Base-by-base conservation (phyloP, 2,797 vertebrate species). In the Borostomias antarcticus region DNA sequence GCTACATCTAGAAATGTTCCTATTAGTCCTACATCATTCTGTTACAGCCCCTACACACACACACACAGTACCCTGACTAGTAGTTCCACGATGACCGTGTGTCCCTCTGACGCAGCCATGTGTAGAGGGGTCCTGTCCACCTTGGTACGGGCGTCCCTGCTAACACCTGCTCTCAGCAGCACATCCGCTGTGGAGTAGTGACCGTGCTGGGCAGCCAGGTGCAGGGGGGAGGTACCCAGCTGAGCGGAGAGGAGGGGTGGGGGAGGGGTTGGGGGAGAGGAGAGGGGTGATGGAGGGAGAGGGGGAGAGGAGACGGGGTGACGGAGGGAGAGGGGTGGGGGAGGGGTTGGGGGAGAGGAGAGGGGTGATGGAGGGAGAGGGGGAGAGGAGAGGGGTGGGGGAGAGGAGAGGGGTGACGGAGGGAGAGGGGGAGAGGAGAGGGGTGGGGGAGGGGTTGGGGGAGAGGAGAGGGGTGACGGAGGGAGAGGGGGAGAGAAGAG, bases 111-210 rank as follows among this genome's bases (percentile, higher is more conserved):
- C 0, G 96, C 95, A 0, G 96, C 96, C 95, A 98, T 94, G 74
- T 98, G 96, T 65, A 98, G 84, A 0, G 96, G 96, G 0, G 96
- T 98, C 65, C 96, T 81, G 92, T 98, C 96, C 70, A 98, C 96
- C 66, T 98, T 97, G 51, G 96, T 98, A 0, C 96, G 93, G 7
- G 96, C 96, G 5, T 98, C 96, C 63, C 95, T 87, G 90, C 96
- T 97, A 52, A 98, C 94, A 0, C 96, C 96, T 0, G 95, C 95
- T 6, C 95, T 87, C 3, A 98, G 92, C 62, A 98, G 92, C 8
- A 96, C 95, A 48, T 97, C 95, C 0, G 95, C 95, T 0, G 95
- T 98, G 13, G 96, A 96, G 64, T 94, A 96, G 79, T 98, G 96
- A 1, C 96, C 96, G 0, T 94, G 86, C 85, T 96, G 96, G 26